Evolutionary conservation across 1,140 invertebrate genomes (phyloP), one percentile per base, ranked within the genome.

Genomic region (Tetramorium parvispinum): DNA sequence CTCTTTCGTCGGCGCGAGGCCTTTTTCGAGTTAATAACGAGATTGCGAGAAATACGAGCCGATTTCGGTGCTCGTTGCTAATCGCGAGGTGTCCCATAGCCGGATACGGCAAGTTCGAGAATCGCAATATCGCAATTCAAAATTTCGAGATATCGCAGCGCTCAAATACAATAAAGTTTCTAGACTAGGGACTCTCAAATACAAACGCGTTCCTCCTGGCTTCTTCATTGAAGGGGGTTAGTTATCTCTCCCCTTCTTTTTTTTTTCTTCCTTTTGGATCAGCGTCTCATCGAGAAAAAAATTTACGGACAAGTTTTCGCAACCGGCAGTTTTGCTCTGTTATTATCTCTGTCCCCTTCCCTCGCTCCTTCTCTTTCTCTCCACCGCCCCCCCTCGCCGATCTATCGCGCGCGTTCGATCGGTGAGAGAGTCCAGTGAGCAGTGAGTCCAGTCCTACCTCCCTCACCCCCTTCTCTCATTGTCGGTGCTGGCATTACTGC

Each of bases 401-500:
- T 57, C 73, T 76, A 55, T 57, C 21, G 13, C 11, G 32, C 53
- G 24, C 51, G n/a, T 76, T 57, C 53, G 51, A 70, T 70, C 43
- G 16, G 3, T 13, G 13, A 24, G 37, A 40, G 57, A 18, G 3
- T n/a, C 18, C 65, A 37, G 16, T 37, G 1, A 27, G 27, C 1
- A 27, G 27, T 2, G 0, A 27, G 27, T 32, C 32, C 32, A 32
- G 32, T 32, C 32, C 32, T 32, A 32, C 32, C 10, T 0, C 13
- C 18, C 27, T 13, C 3, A 11, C 43, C 10, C 21, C n/a, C n/a
- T 24, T 43, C 7, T 37, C 40, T 65, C 40, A 10, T 65, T 65
- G 18, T 65, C 10, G 37, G 18, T n/a, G 1, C 57, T 61, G 32
- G 18, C 63, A 65, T 65, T 21, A 21, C 37, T 21, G 63, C 13